Conservation (phyloP, 2,797 vertebrate genomes). For the Pantherophis alleghaniensis region DNA sequence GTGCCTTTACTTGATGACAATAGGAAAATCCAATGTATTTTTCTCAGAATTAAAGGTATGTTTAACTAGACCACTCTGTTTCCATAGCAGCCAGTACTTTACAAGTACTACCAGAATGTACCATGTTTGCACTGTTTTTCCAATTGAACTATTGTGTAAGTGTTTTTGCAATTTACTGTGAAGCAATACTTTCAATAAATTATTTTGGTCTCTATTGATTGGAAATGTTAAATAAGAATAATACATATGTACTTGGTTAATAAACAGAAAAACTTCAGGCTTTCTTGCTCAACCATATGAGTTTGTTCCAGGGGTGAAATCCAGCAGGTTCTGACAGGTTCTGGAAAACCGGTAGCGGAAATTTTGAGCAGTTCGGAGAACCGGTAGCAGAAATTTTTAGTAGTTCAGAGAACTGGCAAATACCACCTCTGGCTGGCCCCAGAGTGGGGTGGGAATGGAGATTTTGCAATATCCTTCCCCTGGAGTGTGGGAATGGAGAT, state of each 20-base stretch:
- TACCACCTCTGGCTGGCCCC: too few species aligned
- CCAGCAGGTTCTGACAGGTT: too few species aligned
- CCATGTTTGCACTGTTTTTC: not conserved
- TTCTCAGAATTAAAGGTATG: not conserved
- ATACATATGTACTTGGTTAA: not conserved
- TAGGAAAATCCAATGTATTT: constrained; percentile 6
- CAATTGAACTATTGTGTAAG: not conserved
- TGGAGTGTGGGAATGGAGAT: too few species aligned
- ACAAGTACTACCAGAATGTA: not conserved
- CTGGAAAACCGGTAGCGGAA: too few species aligned
- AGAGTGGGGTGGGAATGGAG: too few species aligned
- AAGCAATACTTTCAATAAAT: not conserved
- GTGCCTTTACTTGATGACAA: not conserved
- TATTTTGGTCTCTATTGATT: not conserved
- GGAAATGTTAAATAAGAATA: not conserved
- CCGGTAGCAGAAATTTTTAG: too few species aligned
- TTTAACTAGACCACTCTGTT: constrained; percentile 11
- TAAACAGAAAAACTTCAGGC: not conserved
- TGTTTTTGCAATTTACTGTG: not conserved
- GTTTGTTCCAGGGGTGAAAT: not conserved
- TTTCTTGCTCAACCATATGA: constrained; percentile 18
- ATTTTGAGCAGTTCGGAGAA: too few species aligned
- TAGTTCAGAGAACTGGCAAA: too few species aligned
- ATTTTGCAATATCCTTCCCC: too few species aligned
- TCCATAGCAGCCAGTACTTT: constrained; percentile 13